Base-by-base conservation (phyloP, 2,888 invertebrate species). In the Drosophila buzzatii region DNA sequence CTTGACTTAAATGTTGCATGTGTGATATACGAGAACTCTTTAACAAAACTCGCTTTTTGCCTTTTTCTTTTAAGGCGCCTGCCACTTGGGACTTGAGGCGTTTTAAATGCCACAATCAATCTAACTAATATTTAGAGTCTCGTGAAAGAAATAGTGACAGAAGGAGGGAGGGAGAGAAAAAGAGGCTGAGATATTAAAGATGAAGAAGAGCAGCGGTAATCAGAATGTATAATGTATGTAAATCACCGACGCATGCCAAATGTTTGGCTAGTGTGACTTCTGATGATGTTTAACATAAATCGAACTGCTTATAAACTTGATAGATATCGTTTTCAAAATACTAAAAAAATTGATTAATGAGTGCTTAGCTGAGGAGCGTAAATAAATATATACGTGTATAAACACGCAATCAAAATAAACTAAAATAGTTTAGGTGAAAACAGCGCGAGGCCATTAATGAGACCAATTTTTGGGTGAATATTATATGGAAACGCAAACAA, bases 271-370 rank as follows among this genome's bases (percentile, higher is more conserved):
- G 89, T 88, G 86, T 85, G 90, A 85, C 83, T 90, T 85, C 70
- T 70, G 81, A 82, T 82, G 90, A 88, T 79, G 90, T 75, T 75
- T 81, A 82, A 82, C 90, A 90, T 90, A 76, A 90, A 89, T 90
- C 90, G 90, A 85, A 80, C 69, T 74, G 90, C 63, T 89, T 85
- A 85, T 80, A 73, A 73, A 83, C 70, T 77, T 90, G 90, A 85
- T 88, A 77, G 89, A 88, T 90, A 89, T 85, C 73, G 77, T 77
- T 77, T 84, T 70, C 56, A 47, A 51, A 53, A 39, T 23, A 20
- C 23, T 9, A 9, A 39, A n/a, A 39, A 63, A 77, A 72, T 88
- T 85, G 90, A 85, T 85, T 85, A 85, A 85, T 85, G 89, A 82
- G 82, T 55, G 63, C 62, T 82, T 59, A 64, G 73, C 56, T 14